A percentile compares a stretch with the other conserved stretches of the same genome.
These are phyloP conservation scores for Tenthredo livida DNA, from an alignment of 2,888 invertebrate genomes.

Conservation along the genomic window DNA sequence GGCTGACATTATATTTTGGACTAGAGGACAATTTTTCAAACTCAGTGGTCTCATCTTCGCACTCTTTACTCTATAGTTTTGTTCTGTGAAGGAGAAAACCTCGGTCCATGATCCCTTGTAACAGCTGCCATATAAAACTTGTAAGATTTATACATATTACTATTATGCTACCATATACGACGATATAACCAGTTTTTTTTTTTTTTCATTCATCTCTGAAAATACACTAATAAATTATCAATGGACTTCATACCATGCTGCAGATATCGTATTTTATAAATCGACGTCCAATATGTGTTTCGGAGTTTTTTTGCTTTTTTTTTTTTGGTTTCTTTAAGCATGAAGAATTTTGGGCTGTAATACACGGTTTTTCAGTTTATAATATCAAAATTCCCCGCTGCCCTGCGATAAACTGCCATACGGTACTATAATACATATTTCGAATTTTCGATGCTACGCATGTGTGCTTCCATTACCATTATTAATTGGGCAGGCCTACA, in stretches of 20 bases:
- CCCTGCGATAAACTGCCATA: neutral
- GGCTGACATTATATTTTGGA: neutral
- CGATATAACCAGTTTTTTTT: neutral
- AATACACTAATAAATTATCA: conserved; percentile 3
- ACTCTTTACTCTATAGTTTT: neutral
- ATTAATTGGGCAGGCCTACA: neutral
- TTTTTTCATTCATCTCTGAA: neutral
- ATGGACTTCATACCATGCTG: neutral
- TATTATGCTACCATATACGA: neutral
- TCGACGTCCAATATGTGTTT: neutral
- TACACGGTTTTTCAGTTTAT: neutral
- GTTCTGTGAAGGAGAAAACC: neutral
- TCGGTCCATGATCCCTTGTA: neutral
- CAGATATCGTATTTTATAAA: neutral
- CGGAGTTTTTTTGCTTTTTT: neutral
- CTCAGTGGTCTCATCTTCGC: neutral
- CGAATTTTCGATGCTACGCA: neutral
- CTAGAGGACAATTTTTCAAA: neutral
- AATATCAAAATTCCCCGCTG: neutral
- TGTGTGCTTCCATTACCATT: neutral
- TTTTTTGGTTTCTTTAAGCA: neutral
- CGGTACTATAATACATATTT: neutral
- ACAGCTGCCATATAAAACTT: neutral
- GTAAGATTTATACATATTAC: neutral
- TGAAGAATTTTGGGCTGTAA: neutral